Base-by-base conservation (phyloP, 2,888 invertebrate species). In the Ceraclea dissimilis region DNA sequence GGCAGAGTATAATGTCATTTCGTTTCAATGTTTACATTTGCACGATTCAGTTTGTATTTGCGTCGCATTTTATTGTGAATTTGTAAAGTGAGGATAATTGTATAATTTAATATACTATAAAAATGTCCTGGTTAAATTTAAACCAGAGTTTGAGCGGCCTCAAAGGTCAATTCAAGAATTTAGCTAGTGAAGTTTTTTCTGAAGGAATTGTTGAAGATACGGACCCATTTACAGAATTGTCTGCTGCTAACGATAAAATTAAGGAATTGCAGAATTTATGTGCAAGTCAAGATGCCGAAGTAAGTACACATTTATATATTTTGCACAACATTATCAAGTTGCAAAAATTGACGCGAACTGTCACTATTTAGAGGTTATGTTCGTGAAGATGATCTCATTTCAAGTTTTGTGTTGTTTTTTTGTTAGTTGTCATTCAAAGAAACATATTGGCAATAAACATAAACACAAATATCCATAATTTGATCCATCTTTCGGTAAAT, bases 151-250 rank as follows among this genome's bases (percentile, higher is more conserved):
- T 83, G 63, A 82, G 72, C 68, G 83, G 79, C 72, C 74, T 94
- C 63, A 93, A 91, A 71, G 93, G 92, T 64, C 93, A 94, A 78
- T 82, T 94, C 66, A 83, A 86, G 33, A 93, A 82, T 75, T 87
- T 93, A 67, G 93, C 93, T 58, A 89, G 88, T 70, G 93, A 92
- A 74, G 92, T 93, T 65, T 79, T 94, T 68, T 84, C 88, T 63
- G 93, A 93, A 66, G 81, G 78, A 62, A 78, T 79, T 66, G 80
- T 75, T 58, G 84, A 83, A 66, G 80, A 79, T 68, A 76, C 74
- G 66, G 70, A 62, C 66, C 68, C 59, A 63, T 62, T 62, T 16
- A 62, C 63, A 11, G 66, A 71, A 33, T 61, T 70, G 21, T 66
- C 65, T 16, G 67, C 66, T 46, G 67, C 71, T 18, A 67, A 71